These are phyloP conservation scores for Trogon melanurus DNA, from an alignment of 2,113 vertebrate species.

Conservation along the genomic window DNA sequence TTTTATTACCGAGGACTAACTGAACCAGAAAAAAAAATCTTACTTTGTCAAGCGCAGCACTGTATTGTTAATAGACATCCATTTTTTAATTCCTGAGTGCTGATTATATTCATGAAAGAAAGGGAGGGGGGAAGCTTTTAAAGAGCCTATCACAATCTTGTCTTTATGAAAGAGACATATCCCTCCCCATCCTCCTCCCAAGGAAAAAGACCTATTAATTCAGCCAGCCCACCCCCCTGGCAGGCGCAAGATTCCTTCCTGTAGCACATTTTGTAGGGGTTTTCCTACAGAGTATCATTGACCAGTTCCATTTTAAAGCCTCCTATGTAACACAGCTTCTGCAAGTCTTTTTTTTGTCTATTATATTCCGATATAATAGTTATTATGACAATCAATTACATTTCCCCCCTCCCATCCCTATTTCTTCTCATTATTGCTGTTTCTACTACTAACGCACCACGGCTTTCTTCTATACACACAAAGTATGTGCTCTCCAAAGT, in stretches of 20 bases:
- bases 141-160: neutral
- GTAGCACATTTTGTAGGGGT: neutral
- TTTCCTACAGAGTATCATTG: neutral
- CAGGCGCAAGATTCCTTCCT: neutral
- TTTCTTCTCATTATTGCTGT: neutral
- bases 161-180: neutral
- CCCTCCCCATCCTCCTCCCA: too few species aligned
- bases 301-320: neutral
- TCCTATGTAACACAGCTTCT: neutral
- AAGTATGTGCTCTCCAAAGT: neutral
- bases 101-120: neutral
- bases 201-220: neutral
- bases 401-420: neutral
- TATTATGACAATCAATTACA: neutral
- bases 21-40: conserved; percentile 32
- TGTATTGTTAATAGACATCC: neutral
- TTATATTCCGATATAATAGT: neutral
- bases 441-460: neutral
- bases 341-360: neutral
- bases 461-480: neutral
- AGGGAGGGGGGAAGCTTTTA: neutral
- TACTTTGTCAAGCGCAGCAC: neutral
- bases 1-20: conserved; percentile 57
- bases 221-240: neutral
- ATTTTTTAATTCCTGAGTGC: neutral